Evolutionary conservation across 2,113 vertebrate species (phyloP), one percentile per base, ranked within the genome.

Genomic region (Rhea pennata): DNA sequence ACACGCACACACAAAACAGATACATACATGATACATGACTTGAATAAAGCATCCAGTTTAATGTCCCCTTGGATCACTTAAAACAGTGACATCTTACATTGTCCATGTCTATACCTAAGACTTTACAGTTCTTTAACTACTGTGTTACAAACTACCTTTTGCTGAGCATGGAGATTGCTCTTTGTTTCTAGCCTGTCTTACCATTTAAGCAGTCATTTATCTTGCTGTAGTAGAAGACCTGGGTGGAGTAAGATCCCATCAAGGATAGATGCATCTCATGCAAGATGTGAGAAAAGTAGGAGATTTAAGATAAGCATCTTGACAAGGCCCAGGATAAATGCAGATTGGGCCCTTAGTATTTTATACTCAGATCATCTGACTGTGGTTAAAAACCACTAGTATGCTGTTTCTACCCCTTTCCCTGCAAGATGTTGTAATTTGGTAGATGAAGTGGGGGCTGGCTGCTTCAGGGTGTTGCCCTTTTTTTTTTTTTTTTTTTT

Each of bases 271-370:
- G 29, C 4, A 3, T 39, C 54, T 20, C 69, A 67, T 61, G 51
- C 23, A 39, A 33, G 56, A 67, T 21, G 23, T 15, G 22, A 78
- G 27, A 6, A 1, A 51, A 16, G 13, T 31, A 64, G 86, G 74
- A 6, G 2, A 51, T 36, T 11, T n/a, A 64, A 83, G 70, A 6
- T 15, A n/a, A 66, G 54, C 20, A 74, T 31, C 51, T 65, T 46
- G 39, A n/a, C 5, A 64, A 74, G 27, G 40, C 21, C 24, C 39
- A 22, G 62, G 39, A 13, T 50, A 70, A 70, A 53, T 8, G 17
- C n/a, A 64, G n/a, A 2, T 0, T 50, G 53, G 31, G 40, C 36
- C 40, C 0, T 0, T 23, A 53, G 15, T 7, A 15, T 21, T 79
- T 62, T 2, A 27, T 36, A n/a, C 26, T 58, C 59, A 64, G 2